Evolutionary conservation across 2,888 invertebrate genomes (phyloP).

Genomic region (Sphaeridia pumilis): DNA sequence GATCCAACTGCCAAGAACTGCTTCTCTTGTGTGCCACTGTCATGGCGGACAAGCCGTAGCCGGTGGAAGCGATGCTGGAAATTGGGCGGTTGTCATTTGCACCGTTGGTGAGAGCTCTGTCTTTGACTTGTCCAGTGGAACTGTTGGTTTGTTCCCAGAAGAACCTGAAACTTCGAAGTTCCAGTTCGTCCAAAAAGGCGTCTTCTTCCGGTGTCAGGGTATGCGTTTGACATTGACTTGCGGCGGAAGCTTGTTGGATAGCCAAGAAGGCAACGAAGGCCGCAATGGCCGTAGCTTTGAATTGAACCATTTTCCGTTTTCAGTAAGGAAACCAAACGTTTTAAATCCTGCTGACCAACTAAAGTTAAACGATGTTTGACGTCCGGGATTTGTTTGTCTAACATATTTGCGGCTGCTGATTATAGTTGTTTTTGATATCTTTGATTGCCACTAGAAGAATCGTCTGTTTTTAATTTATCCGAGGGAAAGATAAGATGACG

Average conservation of each 20-base stretch:
- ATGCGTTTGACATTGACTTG: too few species aligned
- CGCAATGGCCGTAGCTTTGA: background rate
- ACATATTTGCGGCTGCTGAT: too few species aligned
- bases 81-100: constrained; percentile 22
- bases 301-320: too few species aligned
- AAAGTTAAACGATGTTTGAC: too few species aligned
- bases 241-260: background rate
- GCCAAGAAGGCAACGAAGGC: background rate
- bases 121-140: constrained; percentile 31
- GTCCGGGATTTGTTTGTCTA: too few species aligned
- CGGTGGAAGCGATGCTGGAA: constrained; percentile 29
- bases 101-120: constrained; percentile 24
- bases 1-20: constrained; percentile 17
- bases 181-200: constrained; percentile 27
- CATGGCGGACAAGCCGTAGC: constrained; percentile 26
- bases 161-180: constrained; percentile 23
- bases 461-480: too few species aligned
- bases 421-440: too few species aligned
- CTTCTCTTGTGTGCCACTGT: constrained; percentile 28
- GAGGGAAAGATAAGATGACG: too few species aligned
- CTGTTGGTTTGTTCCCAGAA: constrained; percentile 32
- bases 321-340: too few species aligned
- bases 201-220: constrained; percentile 17
- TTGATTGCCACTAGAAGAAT: too few species aligned
- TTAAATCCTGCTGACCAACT: too few species aligned